Percentiles rank a stretch among this genome's conserved stretches.
These are phyloP conservation scores for Drosophila neocordata DNA, from an alignment of 1,140 invertebrate genomes.

Conservation along the genomic window DNA sequence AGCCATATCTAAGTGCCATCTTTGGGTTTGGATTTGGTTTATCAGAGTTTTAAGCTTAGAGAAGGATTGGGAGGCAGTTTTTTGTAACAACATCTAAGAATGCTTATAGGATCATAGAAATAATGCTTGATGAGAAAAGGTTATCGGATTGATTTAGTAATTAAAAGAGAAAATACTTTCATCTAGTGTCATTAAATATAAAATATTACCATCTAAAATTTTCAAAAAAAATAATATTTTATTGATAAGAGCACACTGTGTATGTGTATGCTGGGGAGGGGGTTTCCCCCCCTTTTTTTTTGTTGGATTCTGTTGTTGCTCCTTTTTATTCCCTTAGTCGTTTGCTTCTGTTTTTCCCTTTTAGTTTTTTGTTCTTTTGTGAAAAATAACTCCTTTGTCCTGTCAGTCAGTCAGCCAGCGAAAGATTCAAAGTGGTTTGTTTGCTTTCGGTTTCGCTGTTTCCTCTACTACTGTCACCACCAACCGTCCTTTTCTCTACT, in stretches of 20 bases:
- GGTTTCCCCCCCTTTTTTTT: not conserved
- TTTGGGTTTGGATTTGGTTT: too few species aligned
- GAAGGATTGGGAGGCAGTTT: too few species aligned
- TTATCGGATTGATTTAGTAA: too few species aligned
- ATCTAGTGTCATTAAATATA: too few species aligned
- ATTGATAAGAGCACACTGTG: constrained; percentile 6
- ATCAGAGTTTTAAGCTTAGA: too few species aligned
- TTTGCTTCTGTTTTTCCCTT: constrained; percentile 10
- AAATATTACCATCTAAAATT: too few species aligned
- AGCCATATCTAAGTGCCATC: too few species aligned
- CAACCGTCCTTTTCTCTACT: not conserved
- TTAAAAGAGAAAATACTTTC: too few species aligned
- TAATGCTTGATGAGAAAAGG: too few species aligned
- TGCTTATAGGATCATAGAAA: too few species aligned
- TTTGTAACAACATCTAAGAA: too few species aligned
- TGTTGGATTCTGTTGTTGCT: not conserved
- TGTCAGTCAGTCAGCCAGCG: constrained; percentile 62
- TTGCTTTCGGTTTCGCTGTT: constrained; percentile 55
- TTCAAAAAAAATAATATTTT: too few species aligned
- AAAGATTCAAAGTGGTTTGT: constrained; percentile 37
- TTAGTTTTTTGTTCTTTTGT: constrained; percentile 69
- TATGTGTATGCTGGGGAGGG: not conserved
- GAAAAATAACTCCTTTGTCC: constrained; percentile 79
- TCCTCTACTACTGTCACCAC: not conserved
- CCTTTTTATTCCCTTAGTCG: not conserved